Evolutionary conservation across 2,113 vertebrate genomes (phyloP).

Genomic region (Heterotis niloticus): DNA sequence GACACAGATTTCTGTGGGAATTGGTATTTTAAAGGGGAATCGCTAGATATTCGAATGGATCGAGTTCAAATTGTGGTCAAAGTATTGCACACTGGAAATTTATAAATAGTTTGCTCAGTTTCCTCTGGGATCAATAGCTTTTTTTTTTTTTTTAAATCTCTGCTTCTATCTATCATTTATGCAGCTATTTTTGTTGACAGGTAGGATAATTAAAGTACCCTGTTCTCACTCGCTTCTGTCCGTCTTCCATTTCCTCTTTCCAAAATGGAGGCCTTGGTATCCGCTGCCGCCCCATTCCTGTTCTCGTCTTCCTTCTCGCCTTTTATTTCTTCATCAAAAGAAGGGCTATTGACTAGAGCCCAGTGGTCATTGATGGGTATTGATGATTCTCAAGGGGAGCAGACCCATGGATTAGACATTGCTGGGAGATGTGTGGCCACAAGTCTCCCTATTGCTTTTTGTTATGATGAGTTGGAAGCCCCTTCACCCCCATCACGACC

Average conservation of each 20-base stretch:
- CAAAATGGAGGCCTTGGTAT: constrained; percentile 28
- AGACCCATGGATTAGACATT: constrained; percentile 65
- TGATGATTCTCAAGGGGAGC: constrained; percentile 63
- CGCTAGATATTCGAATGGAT: not conserved
- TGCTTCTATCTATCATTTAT: not conserved
- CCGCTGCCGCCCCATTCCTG: constrained; percentile 45
- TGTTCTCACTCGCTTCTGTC: not conserved
- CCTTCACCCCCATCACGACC: constrained; percentile 29
- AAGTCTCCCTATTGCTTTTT: constrained; percentile 37
- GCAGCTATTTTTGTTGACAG: not conserved
- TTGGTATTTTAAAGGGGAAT: not conserved
- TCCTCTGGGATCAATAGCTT: not conserved
- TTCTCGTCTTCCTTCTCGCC: constrained; percentile 44
- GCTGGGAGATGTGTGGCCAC: constrained; percentile 60
- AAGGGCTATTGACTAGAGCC: constrained; percentile 52
- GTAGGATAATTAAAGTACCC: constrained; percentile 6
- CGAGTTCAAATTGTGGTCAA: no score
- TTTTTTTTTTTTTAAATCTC: no score
- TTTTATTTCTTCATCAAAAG: constrained; percentile 45
- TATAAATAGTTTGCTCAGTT: no score
- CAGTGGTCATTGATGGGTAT: constrained; percentile 64
- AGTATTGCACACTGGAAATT: not conserved
- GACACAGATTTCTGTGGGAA: not conserved
- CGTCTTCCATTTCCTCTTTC: constrained; percentile 20
- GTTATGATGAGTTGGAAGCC: constrained; percentile 50